Conservation (phyloP, 2,888 invertebrate genomes). For the Agrotis clavis region DNA sequence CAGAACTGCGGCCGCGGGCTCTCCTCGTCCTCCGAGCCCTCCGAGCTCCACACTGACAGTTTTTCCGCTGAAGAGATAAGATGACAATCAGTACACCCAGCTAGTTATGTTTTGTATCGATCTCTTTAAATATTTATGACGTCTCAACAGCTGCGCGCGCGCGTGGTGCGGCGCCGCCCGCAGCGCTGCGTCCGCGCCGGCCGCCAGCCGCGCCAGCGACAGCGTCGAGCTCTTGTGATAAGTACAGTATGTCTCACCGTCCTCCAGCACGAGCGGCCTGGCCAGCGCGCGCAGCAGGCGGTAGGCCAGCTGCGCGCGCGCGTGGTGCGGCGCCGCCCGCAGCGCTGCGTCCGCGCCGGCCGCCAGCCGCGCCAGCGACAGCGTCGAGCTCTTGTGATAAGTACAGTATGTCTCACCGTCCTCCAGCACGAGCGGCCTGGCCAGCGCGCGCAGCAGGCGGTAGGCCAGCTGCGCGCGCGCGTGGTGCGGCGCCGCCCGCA, state of each 20-base stretch:
- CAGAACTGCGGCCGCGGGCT: constrained; percentile 64
- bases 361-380: too few relatives aligned
- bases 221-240: too few relatives aligned
- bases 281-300: not conserved
- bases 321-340: not conserved
- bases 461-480: constrained; percentile 1
- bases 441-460: not conserved
- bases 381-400: too few relatives aligned
- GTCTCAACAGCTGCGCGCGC: not conserved
- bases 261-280: constrained; percentile 15
- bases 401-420: constrained; percentile 11
- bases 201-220: too few relatives aligned
- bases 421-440: constrained; percentile 12
- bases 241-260: constrained; percentile 7
- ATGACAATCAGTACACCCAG: too few relatives aligned
- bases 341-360: not conserved
- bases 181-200: not conserved
- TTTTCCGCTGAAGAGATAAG: constrained; percentile 66
- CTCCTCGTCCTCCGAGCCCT: constrained; percentile 49
- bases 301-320: not conserved
- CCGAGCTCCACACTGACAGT: constrained; percentile 69
- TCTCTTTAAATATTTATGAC: not conserved
- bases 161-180: not conserved
- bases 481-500: not conserved
- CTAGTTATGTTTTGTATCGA: not conserved